A percentile compares a stretch with the other conserved stretches of the same genome.
Evolutionary conservation across 1,140 invertebrate species (phyloP).

Genomic region (Atta cephalotes): DNA sequence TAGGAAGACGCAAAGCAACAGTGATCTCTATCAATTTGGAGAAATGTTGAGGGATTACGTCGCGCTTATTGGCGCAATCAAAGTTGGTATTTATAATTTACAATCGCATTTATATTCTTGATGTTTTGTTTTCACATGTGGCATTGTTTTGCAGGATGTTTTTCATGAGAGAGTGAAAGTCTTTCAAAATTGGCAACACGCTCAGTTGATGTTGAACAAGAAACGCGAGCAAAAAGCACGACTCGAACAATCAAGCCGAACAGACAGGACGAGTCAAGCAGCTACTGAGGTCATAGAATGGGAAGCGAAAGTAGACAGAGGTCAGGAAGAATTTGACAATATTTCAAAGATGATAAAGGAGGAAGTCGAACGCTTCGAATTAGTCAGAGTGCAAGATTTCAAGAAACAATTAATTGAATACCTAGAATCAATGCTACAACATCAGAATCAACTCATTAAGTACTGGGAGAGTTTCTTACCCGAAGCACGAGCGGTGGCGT

Average conservation of each 20-base stretch:
- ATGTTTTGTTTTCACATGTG: neutral
- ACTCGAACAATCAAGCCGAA: conserved; percentile 94
- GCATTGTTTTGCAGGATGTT: conserved; percentile 90
- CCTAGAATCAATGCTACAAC: conserved; percentile 96
- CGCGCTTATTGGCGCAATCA: conserved; percentile 96
- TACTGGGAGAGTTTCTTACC: conserved; percentile 98
- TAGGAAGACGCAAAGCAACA: conserved; percentile 96
- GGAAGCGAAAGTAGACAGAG: conserved; percentile 98
- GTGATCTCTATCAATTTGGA: conserved; percentile 96
- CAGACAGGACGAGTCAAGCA: conserved; percentile 96
- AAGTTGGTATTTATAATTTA: conserved; percentile 86
- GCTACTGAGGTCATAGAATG: conserved; percentile 97
- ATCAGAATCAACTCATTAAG: conserved; percentile 98
- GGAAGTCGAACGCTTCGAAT: conserved; percentile 97
- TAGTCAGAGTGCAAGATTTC: conserved; percentile 95
- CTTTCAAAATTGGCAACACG: conserved; percentile 99
- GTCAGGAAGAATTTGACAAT: conserved; percentile 98
- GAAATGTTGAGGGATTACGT: conserved; percentile 99
- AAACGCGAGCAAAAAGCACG: conserved; percentile 98
- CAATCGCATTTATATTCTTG: neutral
- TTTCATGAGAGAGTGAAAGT: conserved; percentile 99
- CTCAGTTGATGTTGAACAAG: conserved; percentile 97
- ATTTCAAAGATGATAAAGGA: conserved; percentile 98
- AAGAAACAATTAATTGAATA: conserved; percentile 96
- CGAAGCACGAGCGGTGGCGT: conserved; percentile 95